Percentiles rank a stretch among this genome's conserved stretches.
Evolutionary conservation across 2,797 vertebrate genomes (phyloP).

Genomic region (Xerus rutilus): DNA sequence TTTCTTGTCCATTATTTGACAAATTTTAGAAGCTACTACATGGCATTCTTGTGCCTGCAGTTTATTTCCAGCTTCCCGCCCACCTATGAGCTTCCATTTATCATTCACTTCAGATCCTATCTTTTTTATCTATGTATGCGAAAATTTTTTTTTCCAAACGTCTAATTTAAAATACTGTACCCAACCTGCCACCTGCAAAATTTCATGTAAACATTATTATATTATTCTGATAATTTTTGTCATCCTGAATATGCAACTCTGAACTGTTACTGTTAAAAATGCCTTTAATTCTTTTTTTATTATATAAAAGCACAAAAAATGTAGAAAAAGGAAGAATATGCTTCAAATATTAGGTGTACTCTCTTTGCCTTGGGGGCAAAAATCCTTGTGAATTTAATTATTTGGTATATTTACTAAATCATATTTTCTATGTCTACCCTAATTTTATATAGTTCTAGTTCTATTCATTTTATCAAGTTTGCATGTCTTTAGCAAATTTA

Average conservation of each 20-base stretch:
- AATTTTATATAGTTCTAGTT: not conserved
- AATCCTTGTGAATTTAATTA: slow-evolving; percentile 17
- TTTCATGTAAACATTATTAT: not conserved
- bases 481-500: not conserved
- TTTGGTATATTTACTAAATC: not conserved
- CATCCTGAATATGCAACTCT: not conserved
- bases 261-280: not conserved
- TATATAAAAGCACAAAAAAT: not conserved
- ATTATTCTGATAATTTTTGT: slow-evolving; percentile 26
- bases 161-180: not conserved
- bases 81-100: not conserved
- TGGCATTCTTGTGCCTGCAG: not conserved
- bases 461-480: not conserved
- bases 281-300: not conserved
- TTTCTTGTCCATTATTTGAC: not conserved
- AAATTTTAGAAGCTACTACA: not conserved
- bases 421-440: not conserved
- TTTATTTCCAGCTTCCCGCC: not conserved
- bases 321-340: not conserved
- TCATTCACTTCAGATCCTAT: not conserved
- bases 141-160: not conserved
- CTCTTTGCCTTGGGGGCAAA: not conserved
- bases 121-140: not conserved
- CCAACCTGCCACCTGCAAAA: not conserved
- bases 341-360: not conserved